Conservation (phyloP, 2,888 invertebrate genomes). For the Minunthozetes semirufus region DNA sequence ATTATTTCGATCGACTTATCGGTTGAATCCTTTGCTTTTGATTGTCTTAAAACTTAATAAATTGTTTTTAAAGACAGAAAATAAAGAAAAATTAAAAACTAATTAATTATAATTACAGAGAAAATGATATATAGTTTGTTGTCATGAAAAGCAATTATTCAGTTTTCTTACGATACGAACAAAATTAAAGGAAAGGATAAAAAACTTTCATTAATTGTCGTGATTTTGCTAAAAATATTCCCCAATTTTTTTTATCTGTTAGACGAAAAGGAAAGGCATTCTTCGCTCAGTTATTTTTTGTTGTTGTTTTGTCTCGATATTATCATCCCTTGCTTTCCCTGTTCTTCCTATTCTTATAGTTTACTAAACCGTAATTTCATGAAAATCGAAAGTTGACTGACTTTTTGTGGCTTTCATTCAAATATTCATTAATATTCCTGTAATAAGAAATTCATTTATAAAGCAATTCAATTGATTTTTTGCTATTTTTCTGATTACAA, state of each 20-base stretch:
- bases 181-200: not conserved
- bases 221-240: slow-evolving; percentile 14
- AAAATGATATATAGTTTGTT: slow-evolving; percentile 11
- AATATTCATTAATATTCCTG: not conserved
- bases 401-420: not conserved
- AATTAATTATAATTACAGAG: not conserved
- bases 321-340: too few relatives aligned
- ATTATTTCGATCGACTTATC: too few relatives aligned
- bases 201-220: not conserved
- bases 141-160: not conserved
- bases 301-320: too few relatives aligned
- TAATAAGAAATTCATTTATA: slow-evolving; percentile 6
- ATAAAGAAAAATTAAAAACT: not conserved
- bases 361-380: not conserved
- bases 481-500: not conserved
- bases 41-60: not conserved
- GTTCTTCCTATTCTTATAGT: not conserved
- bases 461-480: not conserved
- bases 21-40: too few relatives aligned
- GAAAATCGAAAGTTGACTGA: slow-evolving; percentile 25
- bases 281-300: too few relatives aligned
- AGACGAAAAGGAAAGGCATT: too few relatives aligned
- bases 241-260: not conserved
- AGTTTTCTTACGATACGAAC: not conserved
- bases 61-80: not conserved